Conservation (phyloP, 1,140 invertebrate genomes). For the Coelopa frigida region DNA sequence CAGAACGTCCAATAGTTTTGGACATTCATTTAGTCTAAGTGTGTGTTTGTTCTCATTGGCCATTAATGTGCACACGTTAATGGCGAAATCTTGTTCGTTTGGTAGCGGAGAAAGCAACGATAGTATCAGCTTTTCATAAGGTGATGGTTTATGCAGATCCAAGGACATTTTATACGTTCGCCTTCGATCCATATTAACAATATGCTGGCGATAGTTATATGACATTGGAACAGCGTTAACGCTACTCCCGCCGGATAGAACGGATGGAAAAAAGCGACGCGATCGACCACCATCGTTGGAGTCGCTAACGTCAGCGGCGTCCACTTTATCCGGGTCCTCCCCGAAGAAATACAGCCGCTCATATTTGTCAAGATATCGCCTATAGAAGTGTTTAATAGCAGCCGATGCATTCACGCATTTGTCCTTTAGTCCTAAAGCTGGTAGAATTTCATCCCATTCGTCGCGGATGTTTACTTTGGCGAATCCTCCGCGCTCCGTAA, state of each 20-base stretch:
- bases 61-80: constrained; percentile 92
- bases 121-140: constrained; percentile 80
- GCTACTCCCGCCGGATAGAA: constrained; percentile 2
- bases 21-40: constrained; percentile 73
- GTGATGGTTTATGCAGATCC: constrained; percentile 66
- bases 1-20: constrained; percentile 78
- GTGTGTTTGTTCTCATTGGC: constrained; percentile 89
- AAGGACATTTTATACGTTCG: constrained; percentile 39
- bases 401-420: constrained; percentile 81
- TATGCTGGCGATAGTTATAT: constrained; percentile 79
- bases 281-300: constrained; percentile 44
- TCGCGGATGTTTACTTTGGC: constrained; percentile 77
- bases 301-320: constrained; percentile 48
- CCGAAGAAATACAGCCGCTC: constrained; percentile 52
- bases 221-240: constrained; percentile 61
- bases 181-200: constrained; percentile 57
- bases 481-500: constrained; percentile 86
- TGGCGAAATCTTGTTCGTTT: constrained; percentile 97
- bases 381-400: constrained; percentile 80
- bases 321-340: constrained; percentile 68
- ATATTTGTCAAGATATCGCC: constrained; percentile 63
- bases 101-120: constrained; percentile 90
- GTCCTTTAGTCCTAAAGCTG: constrained; percentile 67
- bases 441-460: constrained; percentile 73
- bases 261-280: constrained; percentile 11